These are phyloP conservation scores for Dolichallabes microphthalmus DNA, from an alignment of 2,113 vertebrate species.

Conservation along the genomic window DNA sequence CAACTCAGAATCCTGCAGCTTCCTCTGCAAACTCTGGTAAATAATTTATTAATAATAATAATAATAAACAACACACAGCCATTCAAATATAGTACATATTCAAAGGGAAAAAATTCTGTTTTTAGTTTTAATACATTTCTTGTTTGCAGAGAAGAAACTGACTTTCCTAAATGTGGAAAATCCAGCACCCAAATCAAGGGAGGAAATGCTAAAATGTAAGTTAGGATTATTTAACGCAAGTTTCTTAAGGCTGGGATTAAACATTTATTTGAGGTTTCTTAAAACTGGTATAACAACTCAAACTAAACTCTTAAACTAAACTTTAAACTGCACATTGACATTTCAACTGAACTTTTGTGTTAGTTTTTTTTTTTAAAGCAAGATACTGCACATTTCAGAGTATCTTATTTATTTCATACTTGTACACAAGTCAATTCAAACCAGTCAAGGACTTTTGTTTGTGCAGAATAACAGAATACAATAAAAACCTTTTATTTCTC, in stretches of 20 bases:
- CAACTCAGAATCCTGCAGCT: not conserved
- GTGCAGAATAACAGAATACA: too few species aligned
- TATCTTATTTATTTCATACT: too few species aligned
- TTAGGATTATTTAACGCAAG: not conserved
- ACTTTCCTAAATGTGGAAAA: not conserved
- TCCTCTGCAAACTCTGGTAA: conserved; percentile 14
- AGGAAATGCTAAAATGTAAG: conserved; percentile 75
- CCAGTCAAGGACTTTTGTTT: too few species aligned
- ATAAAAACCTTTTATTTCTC: too few species aligned
- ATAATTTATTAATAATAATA: too few species aligned
- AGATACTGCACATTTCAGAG: too few species aligned
- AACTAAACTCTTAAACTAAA: not conserved
- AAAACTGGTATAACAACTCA: not conserved
- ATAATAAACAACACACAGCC: not conserved
- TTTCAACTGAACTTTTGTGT: too few species aligned
- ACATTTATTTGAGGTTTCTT: not conserved
- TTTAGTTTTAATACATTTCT: not conserved
- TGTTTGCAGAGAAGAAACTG: conserved; percentile 16
- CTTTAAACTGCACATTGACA: not conserved
- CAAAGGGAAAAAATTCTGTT: not conserved
- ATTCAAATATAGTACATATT: not conserved
- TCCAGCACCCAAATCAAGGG: conserved; percentile 67
- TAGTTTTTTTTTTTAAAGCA: not conserved
- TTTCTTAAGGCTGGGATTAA: not conserved
- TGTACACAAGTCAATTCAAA: too few species aligned